Base-by-base conservation (phyloP, 2,888 invertebrate species). In the Drosophila histrio region DNA sequence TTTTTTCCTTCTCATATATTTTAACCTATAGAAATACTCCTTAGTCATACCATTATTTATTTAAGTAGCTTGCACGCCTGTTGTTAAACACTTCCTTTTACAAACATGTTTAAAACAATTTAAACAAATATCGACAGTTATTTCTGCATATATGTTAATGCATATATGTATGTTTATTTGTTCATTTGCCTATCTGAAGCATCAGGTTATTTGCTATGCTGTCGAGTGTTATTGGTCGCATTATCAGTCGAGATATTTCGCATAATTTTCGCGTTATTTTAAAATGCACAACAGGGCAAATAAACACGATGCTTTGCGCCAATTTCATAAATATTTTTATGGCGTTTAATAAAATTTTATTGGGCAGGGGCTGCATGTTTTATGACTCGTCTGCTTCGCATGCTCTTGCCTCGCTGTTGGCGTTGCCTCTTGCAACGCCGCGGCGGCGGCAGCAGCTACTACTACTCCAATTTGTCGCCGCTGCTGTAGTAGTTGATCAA, bases 341-440 rank as follows among this genome's bases (percentile, higher is more conserved):
- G 87, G 84, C 74, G 84, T 81, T 84, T 83, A 74, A 86, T 84
- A 86, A 84, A 84, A 80, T 86, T 84, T 79, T 84, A 84, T 84
- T 80, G 72, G 72, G 77, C 76, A 56, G 59, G 43, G 73, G 66
- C 64, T 60, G 59, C 72, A 77, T 76, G 69, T 77, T 76, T 73
- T 77, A 77, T 77, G 77, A 36, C 57, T 28, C 53, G 68, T 68
- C 72, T 61, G 64, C 46, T 36, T 30, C 36, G 46, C 61, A 36
- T 36, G 58, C 38, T 46, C 68, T 34, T 34, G 61, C 43, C 46
- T 11, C 30, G 22, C 21, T 24, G 15, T 2, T 24, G 43, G 3
- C 17, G 24, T 21, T 53, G 26, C 28, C 28, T 13, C 46, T 38
- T 58, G 49, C 53, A 22, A 19, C 36, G 34, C 43, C 11, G 36